Percentiles rank a stretch among this genome's conserved stretches.
Evolutionary conservation across 1,140 invertebrate genomes (phyloP).

Genomic region (Conus betulinus): DNA sequence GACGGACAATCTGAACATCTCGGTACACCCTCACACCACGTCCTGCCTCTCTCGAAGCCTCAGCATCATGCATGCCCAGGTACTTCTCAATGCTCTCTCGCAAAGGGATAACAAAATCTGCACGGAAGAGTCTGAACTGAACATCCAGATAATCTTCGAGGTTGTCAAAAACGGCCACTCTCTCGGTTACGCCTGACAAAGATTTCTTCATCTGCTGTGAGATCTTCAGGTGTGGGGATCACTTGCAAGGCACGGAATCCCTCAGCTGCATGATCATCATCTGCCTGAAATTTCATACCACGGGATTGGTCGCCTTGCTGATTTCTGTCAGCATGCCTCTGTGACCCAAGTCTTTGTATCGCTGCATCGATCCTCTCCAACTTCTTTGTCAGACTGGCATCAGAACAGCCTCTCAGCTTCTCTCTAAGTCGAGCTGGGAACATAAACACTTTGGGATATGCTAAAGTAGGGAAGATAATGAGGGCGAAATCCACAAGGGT

Average conservation of each 20-base stretch:
- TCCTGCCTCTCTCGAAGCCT: background rate
- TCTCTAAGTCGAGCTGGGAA: background rate
- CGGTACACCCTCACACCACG: constrained; percentile 24
- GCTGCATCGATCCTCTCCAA: background rate
- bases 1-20: constrained; percentile 61
- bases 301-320: background rate
- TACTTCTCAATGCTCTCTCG: constrained; percentile 71
- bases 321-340: background rate
- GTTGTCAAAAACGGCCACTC: constrained; percentile 80
- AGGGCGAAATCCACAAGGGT: background rate
- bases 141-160: constrained; percentile 86
- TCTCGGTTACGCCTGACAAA: constrained; percentile 81
- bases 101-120: constrained; percentile 81
- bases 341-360: background rate
- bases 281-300: constrained; percentile 12
- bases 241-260: constrained; percentile 68
- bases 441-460: background rate
- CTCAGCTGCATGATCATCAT: constrained; percentile 57
- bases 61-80: constrained; percentile 30
- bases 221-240: constrained; percentile 65
- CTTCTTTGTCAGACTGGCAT: background rate
- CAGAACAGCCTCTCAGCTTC: background rate
- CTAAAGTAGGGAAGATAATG: background rate
- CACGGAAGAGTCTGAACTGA: constrained; percentile 85
- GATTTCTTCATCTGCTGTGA: constrained; percentile 60